These are phyloP conservation scores for Galemys pyrenaicus DNA, from an alignment of 2,113 vertebrate species.

Conservation along the genomic window DNA sequence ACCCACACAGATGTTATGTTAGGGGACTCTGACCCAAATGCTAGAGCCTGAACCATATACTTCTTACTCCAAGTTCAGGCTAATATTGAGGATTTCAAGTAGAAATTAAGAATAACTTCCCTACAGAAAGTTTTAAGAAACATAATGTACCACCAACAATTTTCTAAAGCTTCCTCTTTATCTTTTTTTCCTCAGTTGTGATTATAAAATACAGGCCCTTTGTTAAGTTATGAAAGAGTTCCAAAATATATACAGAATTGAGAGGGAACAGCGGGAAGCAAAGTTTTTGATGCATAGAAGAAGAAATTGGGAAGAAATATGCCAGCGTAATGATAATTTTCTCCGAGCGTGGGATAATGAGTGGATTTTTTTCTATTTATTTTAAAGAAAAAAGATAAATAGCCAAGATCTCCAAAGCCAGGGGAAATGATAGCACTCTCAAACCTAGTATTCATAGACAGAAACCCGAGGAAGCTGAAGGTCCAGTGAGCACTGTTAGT, in stretches of 20 bases:
- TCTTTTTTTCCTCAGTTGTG: neutral
- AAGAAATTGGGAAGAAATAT: constrained; percentile 32
- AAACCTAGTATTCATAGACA: neutral
- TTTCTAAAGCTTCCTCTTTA: neutral
- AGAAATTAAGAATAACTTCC: neutral
- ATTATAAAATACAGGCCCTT: neutral
- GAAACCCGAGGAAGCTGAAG: neutral
- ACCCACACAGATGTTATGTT: neutral
- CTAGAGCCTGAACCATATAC: neutral
- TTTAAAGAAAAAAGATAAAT: constrained; percentile 44
- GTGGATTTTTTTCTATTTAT: constrained; percentile 36
- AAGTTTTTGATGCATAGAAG: neutral
- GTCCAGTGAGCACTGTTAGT: neutral
- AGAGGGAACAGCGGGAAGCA: neutral
- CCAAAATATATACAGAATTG: neutral
- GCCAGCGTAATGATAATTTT: constrained; percentile 22
- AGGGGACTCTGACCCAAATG: neutral
- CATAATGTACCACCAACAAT: neutral
- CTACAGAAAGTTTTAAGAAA: neutral
- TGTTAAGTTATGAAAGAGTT: constrained; percentile 6
- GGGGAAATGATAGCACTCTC: neutral
- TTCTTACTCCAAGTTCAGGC: neutral
- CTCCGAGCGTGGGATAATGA: constrained; percentile 52
- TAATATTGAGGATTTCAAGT: neutral
- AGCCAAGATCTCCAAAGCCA: constrained; percentile 5